Percentiles rank a stretch among this genome's conserved stretches.
Evolutionary conservation across 2,888 invertebrate genomes (phyloP).

Genomic region (Pediacus dermestoides): DNA sequence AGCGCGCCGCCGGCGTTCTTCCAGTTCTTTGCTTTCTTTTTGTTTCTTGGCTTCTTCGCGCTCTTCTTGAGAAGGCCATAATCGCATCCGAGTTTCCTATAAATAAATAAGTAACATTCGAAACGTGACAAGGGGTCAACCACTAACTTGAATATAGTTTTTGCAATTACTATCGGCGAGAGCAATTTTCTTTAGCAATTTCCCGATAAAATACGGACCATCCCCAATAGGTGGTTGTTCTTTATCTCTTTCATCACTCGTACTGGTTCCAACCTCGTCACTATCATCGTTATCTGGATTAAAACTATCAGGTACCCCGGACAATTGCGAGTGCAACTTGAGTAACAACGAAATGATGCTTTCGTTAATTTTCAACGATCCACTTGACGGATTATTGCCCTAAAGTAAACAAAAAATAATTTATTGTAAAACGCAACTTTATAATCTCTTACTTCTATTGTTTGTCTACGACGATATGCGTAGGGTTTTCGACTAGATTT

Average conservation of each 20-base stretch:
- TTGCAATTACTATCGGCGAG: slow-evolving; percentile 68
- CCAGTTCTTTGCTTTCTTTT: slow-evolving; percentile 69
- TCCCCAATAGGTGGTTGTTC: slow-evolving; percentile 66
- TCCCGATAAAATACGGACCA: slow-evolving; percentile 82
- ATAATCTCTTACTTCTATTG: slow-evolving; percentile 34
- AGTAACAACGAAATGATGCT: slow-evolving; percentile 86
- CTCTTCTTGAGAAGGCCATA: slow-evolving; percentile 82
- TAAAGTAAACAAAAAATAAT: slow-evolving; percentile 19
- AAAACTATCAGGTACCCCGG: slow-evolving; percentile 77
- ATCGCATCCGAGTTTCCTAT: slow-evolving; percentile 62
- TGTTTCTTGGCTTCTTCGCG: slow-evolving; percentile 70
- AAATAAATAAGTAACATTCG: slow-evolving; percentile 6
- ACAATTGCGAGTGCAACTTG: slow-evolving; percentile 87
- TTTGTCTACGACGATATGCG: slow-evolving; percentile 33
- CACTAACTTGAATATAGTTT: slow-evolving; percentile 55
- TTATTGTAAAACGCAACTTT: slow-evolving; percentile 4
- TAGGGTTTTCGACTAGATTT: slow-evolving; percentile 38
- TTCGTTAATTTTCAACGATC: slow-evolving; percentile 62
- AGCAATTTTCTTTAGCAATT: slow-evolving; percentile 72
- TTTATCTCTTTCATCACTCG: slow-evolving; percentile 21
- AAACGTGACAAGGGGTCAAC: not conserved
- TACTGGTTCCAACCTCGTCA: slow-evolving; percentile 17
- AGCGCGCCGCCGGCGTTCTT: slow-evolving; percentile 78
- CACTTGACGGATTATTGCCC: slow-evolving; percentile 38
- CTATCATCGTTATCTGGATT: slow-evolving; percentile 50